Conservation (phyloP, 1,140 invertebrate species). For the Calycopis cecrops region DNA sequence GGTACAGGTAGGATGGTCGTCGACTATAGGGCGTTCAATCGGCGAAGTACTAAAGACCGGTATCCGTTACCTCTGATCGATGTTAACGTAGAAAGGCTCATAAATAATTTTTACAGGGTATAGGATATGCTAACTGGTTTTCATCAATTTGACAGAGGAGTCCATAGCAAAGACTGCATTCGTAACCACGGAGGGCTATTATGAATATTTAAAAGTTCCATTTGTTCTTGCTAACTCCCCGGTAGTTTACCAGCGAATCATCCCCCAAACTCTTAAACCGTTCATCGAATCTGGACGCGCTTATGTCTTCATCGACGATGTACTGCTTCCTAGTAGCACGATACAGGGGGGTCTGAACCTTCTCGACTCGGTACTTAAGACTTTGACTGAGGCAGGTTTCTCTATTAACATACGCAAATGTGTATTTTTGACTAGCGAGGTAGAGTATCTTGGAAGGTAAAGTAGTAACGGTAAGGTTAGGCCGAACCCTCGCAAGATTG, state of each 20-base stretch:
- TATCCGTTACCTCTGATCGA: background rate
- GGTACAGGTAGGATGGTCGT: constrained; percentile 29
- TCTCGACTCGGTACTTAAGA: too few relatives aligned
- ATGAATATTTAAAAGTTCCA: background rate
- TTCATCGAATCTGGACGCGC: too few relatives aligned
- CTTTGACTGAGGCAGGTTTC: too few relatives aligned
- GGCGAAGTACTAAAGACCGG: background rate
- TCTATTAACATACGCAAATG: too few relatives aligned
- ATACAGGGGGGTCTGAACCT: too few relatives aligned
- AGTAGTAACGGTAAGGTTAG: too few relatives aligned
- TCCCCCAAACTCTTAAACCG: background rate
- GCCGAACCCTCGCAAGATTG: constrained; percentile 19
- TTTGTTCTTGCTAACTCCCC: background rate
- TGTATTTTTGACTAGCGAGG: too few relatives aligned
- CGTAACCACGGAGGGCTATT: background rate
- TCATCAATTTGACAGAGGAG: background rate
- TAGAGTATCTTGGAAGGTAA: too few relatives aligned
- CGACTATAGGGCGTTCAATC: background rate
- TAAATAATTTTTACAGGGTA: background rate
- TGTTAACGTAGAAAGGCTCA: background rate
- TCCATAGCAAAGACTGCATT: background rate
- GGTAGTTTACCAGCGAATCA: background rate
- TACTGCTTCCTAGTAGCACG: too few relatives aligned
- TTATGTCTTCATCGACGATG: too few relatives aligned
- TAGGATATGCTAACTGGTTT: background rate